phyloP scores from a whole-genome alignment of 1,140 invertebrate species.

The Drosophila kohkoa region DNA sequence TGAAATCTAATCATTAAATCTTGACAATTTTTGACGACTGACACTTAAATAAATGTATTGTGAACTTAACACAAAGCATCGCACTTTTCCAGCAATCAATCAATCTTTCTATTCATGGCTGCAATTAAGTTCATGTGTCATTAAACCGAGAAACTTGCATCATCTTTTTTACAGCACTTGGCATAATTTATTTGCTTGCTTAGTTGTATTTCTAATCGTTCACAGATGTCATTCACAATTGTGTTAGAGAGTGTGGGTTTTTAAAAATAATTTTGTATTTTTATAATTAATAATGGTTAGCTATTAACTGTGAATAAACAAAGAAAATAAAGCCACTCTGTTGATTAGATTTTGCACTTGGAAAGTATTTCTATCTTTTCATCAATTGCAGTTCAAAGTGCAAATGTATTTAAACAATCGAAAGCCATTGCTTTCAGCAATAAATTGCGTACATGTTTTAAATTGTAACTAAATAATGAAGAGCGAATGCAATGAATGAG shows the following conservation, averaged over 20 bases:
- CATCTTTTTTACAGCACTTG: background rate
- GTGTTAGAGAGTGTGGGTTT: too few species aligned
- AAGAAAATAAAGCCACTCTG: background rate
- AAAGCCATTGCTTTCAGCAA: background rate
- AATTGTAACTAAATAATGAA: background rate
- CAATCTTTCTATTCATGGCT: background rate
- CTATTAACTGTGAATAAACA: too few species aligned
- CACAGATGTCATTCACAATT: too few species aligned
- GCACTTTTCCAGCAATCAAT: conserved; percentile 1
- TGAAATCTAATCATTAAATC: background rate
- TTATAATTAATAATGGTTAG: too few species aligned
- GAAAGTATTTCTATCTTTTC: background rate
- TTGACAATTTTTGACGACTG: background rate
- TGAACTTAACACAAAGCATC: background rate
- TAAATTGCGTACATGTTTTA: conserved; percentile 15
- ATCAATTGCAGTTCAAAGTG: background rate
- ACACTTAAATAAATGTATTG: background rate
- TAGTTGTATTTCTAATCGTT: background rate
- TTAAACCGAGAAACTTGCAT: conserved; percentile 1
- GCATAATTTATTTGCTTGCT: conserved; percentile 9
- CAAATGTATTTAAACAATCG: background rate
- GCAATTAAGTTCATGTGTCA: background rate
- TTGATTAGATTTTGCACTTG: background rate
- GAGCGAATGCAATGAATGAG: background rate
- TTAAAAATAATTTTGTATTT: too few species aligned